These are phyloP conservation scores for Nymphalis c-album DNA, from an alignment of 2,888 invertebrate genomes.

Conservation along the genomic window DNA sequence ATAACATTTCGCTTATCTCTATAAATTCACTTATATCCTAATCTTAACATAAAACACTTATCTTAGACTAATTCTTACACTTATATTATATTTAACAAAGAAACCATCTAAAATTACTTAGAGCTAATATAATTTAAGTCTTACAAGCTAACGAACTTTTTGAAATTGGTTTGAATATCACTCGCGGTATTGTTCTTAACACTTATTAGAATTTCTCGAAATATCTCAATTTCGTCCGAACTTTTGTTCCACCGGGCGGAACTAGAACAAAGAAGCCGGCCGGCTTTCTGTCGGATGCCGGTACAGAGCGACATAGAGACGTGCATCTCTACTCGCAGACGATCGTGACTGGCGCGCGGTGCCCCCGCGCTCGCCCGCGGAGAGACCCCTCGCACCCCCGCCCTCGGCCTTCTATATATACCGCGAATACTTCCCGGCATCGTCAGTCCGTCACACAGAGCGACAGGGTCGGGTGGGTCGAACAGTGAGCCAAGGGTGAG, in stretches of 20 bases:
- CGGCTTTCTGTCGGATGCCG: constrained; percentile 57
- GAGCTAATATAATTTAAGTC: constrained; percentile 16
- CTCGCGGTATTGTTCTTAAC: constrained; percentile 10
- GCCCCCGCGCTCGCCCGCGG: constrained; percentile 68
- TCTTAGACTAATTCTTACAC: constrained; percentile 3
- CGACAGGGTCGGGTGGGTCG: constrained; percentile 78
- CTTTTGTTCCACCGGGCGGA: constrained; percentile 45
- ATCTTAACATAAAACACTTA: constrained; percentile 3
- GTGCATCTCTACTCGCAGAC: constrained; percentile 52
- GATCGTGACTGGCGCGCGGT: constrained; percentile 72
- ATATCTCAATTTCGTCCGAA: constrained; percentile 23
- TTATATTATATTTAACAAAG: constrained; percentile 12
- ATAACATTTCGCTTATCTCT: constrained; percentile 15
- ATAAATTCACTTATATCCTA: neutral
- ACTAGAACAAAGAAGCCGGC: constrained; percentile 77
- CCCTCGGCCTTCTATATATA: constrained; percentile 75
- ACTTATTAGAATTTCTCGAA: constrained; percentile 18
- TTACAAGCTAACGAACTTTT: constrained; percentile 18
- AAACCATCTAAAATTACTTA: constrained; percentile 16
- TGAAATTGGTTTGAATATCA: constrained; percentile 10
- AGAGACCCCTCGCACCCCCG: constrained; percentile 64
- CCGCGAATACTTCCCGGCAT: constrained; percentile 59
- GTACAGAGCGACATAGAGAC: constrained; percentile 53
- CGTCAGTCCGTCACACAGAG: constrained; percentile 78
- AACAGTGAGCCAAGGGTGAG: constrained; percentile 71